These are phyloP conservation scores for Halocaridina rubra DNA, from an alignment of 2,888 invertebrate genomes.

Conservation along the genomic window DNA sequence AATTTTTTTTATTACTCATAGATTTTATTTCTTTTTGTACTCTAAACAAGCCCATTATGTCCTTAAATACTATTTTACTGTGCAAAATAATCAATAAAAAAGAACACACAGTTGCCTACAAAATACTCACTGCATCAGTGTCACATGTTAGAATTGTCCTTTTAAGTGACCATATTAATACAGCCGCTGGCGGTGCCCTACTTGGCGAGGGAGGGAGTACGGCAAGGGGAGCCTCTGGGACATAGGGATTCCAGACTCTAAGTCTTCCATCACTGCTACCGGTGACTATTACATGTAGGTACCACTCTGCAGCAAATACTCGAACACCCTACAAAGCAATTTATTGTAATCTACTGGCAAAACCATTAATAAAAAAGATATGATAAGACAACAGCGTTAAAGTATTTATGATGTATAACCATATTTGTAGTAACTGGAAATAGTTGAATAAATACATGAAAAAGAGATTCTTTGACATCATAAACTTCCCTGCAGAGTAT, in stretches of 20 bases:
- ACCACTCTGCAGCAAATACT: slow-evolving; percentile 36
- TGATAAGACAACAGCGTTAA: too few species aligned
- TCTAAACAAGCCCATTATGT: not conserved
- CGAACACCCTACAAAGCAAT: slow-evolving; percentile 42
- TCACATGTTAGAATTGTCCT: slow-evolving; percentile 35
- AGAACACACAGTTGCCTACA: not conserved
- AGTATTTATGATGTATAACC: too few species aligned
- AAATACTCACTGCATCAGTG: slow-evolving; percentile 32
- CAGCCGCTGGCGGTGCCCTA: slow-evolving; percentile 9
- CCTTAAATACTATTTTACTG: not conserved
- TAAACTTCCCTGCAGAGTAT: not conserved
- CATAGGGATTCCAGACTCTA: slow-evolving; percentile 49
- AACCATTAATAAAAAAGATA: too few species aligned
- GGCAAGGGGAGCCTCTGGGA: slow-evolving; percentile 35
- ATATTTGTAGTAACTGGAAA: too few species aligned
- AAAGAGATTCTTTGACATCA: not conserved
- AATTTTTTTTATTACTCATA: not conserved
- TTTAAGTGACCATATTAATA: slow-evolving; percentile 13
- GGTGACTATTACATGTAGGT: slow-evolving; percentile 40
- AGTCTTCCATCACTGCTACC: slow-evolving; percentile 46
- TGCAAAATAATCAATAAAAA: not conserved
- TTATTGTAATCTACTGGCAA: too few species aligned
- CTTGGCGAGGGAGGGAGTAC: slow-evolving; percentile 28
- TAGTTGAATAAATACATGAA: too few species aligned
- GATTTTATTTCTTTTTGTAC: not conserved